Evolutionary conservation across 2,113 vertebrate genomes (phyloP), one percentile per base, ranked within the genome.

Genomic region (Lepidothrix coronata): DNA sequence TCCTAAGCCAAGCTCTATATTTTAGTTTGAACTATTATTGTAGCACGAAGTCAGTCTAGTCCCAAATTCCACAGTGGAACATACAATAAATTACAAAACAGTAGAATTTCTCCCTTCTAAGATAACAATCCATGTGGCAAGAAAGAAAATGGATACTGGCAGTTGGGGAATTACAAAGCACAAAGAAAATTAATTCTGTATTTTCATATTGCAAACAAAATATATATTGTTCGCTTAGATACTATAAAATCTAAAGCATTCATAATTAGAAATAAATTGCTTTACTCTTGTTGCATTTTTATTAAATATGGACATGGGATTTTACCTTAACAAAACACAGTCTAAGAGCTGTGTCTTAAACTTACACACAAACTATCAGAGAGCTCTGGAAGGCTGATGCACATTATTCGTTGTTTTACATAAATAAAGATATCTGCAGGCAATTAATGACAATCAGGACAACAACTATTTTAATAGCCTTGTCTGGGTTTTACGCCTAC

Each of bases 11-110:
- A 71, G 37, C 15, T 25, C 52, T 54, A 19, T 58, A 46, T 37
- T 94, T 92, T 76, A 75, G 37, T 90, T 93, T 94, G 59, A 73
- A 78, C 82, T 94, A 89, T 71, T 85, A 85, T 4, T 72, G 62
- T 44, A 85, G 74, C 19, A 85, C 17, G n/a, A 88, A 87, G 63
- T 54, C 68, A 85, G 52, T 41, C 62, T 43, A 78, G 7, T 85
- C 57, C 28, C 85, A 76, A 85, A 94, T 93, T 90, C 90, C 94
- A 79, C 6, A 79, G 71, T 4, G 22, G 81, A 89, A 91, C 61
- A 57, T 21, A 20, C 37, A 91, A 82, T 75, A 78, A 93, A 78
- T 79, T 76, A 76, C 37, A 61, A 21, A 89, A 33, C 44, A 82
- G 44, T 57, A 89, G 49, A 55, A 61, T 3, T 46, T 78, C 46